phyloP scores from a whole-genome alignment of 2,888 invertebrate genomes.

The Malacosoma neustria region DNA sequence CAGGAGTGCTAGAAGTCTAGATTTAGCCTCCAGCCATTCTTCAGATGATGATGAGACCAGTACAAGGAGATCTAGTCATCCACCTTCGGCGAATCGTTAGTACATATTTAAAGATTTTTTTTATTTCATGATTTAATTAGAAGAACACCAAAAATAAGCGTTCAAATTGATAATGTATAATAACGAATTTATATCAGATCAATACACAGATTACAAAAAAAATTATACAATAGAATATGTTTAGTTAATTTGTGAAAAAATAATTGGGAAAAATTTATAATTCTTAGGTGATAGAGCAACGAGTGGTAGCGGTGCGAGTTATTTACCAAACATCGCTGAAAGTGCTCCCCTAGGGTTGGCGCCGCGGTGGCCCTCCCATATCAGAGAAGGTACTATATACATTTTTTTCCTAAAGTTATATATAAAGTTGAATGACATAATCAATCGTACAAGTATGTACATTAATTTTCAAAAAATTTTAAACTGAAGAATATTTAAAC shows the following conservation, averaged over 20 bases:
- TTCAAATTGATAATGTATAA: no score
- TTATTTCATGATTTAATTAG: no score
- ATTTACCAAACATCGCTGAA: conserved; percentile 64
- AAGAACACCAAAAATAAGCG: no score
- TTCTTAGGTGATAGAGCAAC: conserved; percentile 41
- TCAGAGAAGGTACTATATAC: conserved; percentile 42
- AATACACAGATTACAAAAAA: no score
- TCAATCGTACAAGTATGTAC: no score
- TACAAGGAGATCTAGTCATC: conserved; percentile 36
- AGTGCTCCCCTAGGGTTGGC: conserved; percentile 52
- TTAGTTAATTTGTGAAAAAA: no score
- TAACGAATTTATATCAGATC: no score
- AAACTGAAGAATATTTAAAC: no score
- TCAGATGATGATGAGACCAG: conserved; percentile 89
- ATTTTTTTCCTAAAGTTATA: neutral
- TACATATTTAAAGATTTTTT: no score
- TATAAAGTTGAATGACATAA: no score
- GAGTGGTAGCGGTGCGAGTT: conserved; percentile 42
- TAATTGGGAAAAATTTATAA: neutral
- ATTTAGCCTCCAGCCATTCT: conserved; percentile 95
- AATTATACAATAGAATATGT: no score
- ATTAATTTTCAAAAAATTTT: no score
- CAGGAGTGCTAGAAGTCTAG: conserved; percentile 86
- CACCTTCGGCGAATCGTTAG: conserved; percentile 27
- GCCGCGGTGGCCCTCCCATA: conserved; percentile 56